Conservation (phyloP, 2,888 invertebrate genomes). For the Epistrophe grossulariae region DNA sequence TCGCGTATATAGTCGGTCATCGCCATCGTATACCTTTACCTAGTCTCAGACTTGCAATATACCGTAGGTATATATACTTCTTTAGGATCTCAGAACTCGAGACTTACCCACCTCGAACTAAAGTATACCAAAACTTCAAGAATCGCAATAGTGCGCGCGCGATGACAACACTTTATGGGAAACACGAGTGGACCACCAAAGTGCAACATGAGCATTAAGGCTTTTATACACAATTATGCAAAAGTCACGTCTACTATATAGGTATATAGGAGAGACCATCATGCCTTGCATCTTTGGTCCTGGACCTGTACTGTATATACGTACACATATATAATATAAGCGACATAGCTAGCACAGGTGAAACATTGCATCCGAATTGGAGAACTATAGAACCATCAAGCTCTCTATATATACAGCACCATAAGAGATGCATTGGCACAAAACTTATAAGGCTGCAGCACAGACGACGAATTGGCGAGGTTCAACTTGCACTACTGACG, state of each 20-base stretch:
- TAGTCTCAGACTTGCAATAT: constrained; percentile 13
- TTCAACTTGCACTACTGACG: constrained; percentile 65
- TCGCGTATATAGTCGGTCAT: constrained; percentile 9
- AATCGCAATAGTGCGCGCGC: constrained; percentile 71
- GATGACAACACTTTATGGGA: constrained; percentile 76
- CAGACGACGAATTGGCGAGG: constrained; percentile 64
- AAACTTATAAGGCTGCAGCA: constrained; percentile 55
- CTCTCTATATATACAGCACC: background rate
- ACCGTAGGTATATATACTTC: constrained; percentile 1
- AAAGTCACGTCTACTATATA: constrained; percentile 72
- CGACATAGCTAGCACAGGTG: constrained; percentile 66
- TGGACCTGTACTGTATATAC: constrained; percentile 11
- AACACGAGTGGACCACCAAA: constrained; percentile 76
- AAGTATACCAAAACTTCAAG: constrained; percentile 50
- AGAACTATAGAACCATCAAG: constrained; percentile 32
- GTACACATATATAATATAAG: background rate
- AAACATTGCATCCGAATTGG: constrained; percentile 61
- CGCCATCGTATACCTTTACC: constrained; percentile 21
- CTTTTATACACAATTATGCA: constrained; percentile 75
- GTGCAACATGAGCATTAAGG: constrained; percentile 76
- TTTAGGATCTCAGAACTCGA: constrained; percentile 17
- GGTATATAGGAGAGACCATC: constrained; percentile 20
- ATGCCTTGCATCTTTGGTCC: constrained; percentile 12
- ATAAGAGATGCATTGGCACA: constrained; percentile 56
- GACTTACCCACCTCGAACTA: constrained; percentile 52